A percentile compares a stretch with the other conserved stretches of the same genome.
Conservation (phyloP, 2,888 invertebrate species). For the Drosophila picticornis region DNA sequence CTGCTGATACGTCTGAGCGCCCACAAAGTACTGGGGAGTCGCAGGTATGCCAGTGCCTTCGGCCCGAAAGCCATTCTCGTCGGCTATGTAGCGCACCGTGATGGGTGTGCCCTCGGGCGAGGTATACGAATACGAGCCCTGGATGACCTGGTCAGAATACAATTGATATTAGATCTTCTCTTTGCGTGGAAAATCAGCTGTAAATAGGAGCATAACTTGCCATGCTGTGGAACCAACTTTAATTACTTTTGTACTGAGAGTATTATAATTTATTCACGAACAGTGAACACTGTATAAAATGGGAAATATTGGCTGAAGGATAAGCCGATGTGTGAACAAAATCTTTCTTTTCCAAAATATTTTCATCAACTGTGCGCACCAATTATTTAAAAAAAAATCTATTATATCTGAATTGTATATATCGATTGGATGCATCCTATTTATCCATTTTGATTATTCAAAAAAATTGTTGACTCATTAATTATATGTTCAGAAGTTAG, state of each 20-base stretch:
- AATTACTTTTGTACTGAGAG: not conserved
- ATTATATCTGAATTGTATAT: not conserved
- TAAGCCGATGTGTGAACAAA: not conserved
- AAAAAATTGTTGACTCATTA: not conserved
- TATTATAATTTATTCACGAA: not conserved
- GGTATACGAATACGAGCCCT: slow-evolving; percentile 91
- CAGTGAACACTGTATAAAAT: not conserved
- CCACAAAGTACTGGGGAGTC: slow-evolving; percentile 82
- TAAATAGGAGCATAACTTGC: not conserved
- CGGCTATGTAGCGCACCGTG: slow-evolving; percentile 90
- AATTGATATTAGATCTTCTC: not conserved
- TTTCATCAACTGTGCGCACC: not conserved
- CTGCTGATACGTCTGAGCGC: slow-evolving; percentile 80
- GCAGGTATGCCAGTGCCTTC: slow-evolving; percentile 85
- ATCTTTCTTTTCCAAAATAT: not conserved
- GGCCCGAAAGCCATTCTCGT: slow-evolving; percentile 88
- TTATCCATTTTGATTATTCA: not conserved
- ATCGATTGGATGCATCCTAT: not conserved
- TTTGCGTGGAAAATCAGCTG: not conserved
- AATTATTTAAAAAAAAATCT: not conserved
- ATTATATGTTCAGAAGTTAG: not conserved
- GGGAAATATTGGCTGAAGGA: not conserved
- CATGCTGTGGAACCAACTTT: not conserved
- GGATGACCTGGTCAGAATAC: slow-evolving; percentile 86
- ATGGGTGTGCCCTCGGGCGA: slow-evolving; percentile 91